Percentiles rank a stretch among this genome's conserved stretches.
These are phyloP conservation scores for Acyrthosiphon pisum DNA, from an alignment of 1,140 invertebrate species.

Conservation along the genomic window DNA sequence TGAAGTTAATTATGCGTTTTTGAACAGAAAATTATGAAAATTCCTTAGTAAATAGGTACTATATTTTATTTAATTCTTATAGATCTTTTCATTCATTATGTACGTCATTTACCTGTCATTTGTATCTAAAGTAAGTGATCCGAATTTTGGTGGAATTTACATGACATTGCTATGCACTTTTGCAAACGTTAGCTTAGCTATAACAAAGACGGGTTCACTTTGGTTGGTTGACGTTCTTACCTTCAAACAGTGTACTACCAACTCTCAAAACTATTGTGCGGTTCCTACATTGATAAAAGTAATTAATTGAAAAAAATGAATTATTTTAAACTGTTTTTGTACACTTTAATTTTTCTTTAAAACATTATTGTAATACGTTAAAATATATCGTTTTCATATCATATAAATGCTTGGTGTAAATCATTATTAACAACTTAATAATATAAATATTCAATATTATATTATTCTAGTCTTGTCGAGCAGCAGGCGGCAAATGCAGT, in stretches of 20 bases:
- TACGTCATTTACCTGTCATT: neutral
- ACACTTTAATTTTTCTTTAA: neutral
- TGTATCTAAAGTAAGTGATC: slow-evolving; percentile 11
- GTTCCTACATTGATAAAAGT: neutral
- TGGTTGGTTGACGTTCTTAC: neutral
- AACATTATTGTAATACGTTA: neutral
- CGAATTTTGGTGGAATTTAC: neutral
- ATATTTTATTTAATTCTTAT: neutral
- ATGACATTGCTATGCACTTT: neutral
- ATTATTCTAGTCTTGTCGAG: neutral
- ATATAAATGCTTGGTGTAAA: neutral
- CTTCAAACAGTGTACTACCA: neutral
- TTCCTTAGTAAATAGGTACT: neutral
- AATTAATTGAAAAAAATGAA: neutral
- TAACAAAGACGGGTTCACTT: neutral
- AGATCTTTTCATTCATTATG: neutral
- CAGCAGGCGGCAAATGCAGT: neutral
- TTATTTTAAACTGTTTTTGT: neutral
- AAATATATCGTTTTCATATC: neutral
- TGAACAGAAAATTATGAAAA: neutral
- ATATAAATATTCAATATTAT: too few relatives aligned
- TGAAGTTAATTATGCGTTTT: too few relatives aligned
- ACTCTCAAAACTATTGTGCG: neutral
- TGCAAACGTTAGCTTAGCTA: slow-evolving; percentile 14
- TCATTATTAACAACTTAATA: neutral